These are phyloP conservation scores for Lobophora halterata DNA, from an alignment of 2,888 invertebrate genomes.

Conservation along the genomic window DNA sequence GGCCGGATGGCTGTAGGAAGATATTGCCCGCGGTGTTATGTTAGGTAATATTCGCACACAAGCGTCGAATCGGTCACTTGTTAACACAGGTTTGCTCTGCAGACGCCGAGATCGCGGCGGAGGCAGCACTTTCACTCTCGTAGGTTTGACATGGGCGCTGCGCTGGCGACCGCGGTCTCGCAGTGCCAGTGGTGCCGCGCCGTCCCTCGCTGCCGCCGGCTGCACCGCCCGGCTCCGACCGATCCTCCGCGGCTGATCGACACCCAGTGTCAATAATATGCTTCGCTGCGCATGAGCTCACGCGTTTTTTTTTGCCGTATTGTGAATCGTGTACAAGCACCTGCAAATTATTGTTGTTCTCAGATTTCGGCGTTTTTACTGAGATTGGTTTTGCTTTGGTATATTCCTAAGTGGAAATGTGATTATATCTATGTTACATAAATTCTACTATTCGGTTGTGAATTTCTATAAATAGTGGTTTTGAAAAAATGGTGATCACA, in stretches of 20 bases:
- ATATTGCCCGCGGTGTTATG: conserved; percentile 45
- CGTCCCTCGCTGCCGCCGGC: conserved; percentile 64
- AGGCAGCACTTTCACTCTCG: conserved; percentile 77
- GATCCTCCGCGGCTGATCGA: conserved; percentile 45
- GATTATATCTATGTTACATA: conserved; percentile 5
- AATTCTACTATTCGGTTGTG: conserved; percentile 24
- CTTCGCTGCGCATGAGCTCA: conserved; percentile 56
- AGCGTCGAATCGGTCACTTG: conserved; percentile 47
- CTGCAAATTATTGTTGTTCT: conserved; percentile 51
- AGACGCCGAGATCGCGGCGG: conserved; percentile 55
- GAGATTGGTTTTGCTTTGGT: conserved; percentile 1
- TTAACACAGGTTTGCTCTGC: conserved; percentile 59
- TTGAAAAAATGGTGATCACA: conserved; percentile 42
- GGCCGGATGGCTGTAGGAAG: conserved; percentile 32
- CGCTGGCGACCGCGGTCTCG: conserved; percentile 32
- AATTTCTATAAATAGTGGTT: conserved; percentile 34
- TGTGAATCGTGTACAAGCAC: conserved; percentile 56
- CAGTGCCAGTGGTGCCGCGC: conserved; percentile 71
- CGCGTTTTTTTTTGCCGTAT: conserved; percentile 55
- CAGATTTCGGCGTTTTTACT: conserved; percentile 26
- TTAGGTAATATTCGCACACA: conserved; percentile 43
- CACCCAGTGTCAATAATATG: conserved; percentile 59
- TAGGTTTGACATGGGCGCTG: conserved; percentile 47
- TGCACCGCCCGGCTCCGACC: conserved; percentile 23
- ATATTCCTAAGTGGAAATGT: conserved; percentile 5